phyloP scores from a whole-genome alignment of 2,888 invertebrate species.

The Hypsopygia costalis region DNA sequence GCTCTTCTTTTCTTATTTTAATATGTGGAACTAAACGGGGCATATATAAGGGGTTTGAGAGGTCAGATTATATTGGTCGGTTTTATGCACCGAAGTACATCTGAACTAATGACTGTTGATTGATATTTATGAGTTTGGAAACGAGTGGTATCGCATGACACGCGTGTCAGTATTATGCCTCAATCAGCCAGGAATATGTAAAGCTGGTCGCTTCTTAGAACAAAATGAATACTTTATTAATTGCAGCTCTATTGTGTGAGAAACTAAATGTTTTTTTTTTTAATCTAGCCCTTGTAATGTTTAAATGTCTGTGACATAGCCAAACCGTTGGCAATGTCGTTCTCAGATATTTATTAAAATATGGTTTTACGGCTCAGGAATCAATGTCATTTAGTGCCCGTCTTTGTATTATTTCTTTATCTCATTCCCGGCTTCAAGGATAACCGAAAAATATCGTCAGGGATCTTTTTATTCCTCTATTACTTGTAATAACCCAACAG shows the following conservation, averaged over 20 bases:
- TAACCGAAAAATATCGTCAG: too few relatives aligned
- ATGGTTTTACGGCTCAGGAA: too few relatives aligned
- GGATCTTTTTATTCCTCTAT: too few relatives aligned
- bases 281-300: too few relatives aligned
- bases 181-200: constrained; percentile 30
- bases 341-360: too few relatives aligned
- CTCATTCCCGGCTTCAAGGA: too few relatives aligned
- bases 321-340: too few relatives aligned
- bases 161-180: constrained; percentile 36
- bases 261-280: neutral
- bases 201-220: neutral
- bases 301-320: too few relatives aligned
- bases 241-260: neutral
- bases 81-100: constrained; percentile 26
- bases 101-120: constrained; percentile 49
- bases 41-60: constrained; percentile 10
- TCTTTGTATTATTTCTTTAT: too few relatives aligned
- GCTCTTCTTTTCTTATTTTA: constrained; percentile 1
- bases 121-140: constrained; percentile 66
- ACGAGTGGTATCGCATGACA: constrained; percentile 48
- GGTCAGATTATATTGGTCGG: constrained; percentile 28
- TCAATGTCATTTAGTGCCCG: too few relatives aligned
- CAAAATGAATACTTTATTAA: constrained; percentile 6
- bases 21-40: constrained; percentile 1
- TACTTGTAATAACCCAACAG: too few relatives aligned